Conservation (phyloP, 2,113 vertebrate genomes). For the Corythoichthys haematopterus region DNA sequence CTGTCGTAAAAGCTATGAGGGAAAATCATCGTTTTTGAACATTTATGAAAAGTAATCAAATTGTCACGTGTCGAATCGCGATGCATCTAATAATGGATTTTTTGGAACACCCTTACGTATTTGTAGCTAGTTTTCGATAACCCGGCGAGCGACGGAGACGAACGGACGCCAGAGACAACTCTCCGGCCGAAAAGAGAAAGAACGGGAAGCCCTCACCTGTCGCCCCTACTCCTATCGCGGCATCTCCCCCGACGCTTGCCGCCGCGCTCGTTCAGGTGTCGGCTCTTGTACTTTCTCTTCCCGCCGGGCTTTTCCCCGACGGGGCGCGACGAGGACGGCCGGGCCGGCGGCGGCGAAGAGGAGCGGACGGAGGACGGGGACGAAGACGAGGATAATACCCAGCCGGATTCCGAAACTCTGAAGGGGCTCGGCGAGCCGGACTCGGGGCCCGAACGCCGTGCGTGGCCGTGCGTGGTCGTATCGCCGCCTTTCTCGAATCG, state of each 20-base stretch:
- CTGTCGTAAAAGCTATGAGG: no score
- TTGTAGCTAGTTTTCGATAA: no score
- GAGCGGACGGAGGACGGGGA: constrained; percentile 8
- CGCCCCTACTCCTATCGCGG: constrained; percentile 1
- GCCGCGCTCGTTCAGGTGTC: constrained; percentile 49
- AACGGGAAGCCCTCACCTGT: constrained; percentile 37
- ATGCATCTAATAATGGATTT: no score
- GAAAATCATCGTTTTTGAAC: no score
- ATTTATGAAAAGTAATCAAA: no score
- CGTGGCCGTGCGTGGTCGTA: constrained; percentile 40
- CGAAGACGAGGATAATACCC: constrained; percentile 23
- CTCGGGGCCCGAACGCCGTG: constrained; percentile 18
- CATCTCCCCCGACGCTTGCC: constrained; percentile 31
- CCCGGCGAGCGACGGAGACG: no score
- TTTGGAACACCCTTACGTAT: no score
- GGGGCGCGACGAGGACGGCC: not conserved
- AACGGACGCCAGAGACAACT: no score
- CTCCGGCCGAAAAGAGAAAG: not conserved
- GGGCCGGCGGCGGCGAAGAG: constrained; percentile 8
- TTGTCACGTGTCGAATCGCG: no score
- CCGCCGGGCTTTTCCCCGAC: constrained; percentile 55
- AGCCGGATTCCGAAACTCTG: constrained; percentile 18
- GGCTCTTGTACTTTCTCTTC: constrained; percentile 69
- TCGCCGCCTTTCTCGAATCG: constrained; percentile 25
- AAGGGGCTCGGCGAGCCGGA: constrained; percentile 18